A percentile compares a stretch with the other conserved stretches of the same genome.
Evolutionary conservation across 2,888 invertebrate species (phyloP).

Genomic region (Synanthedon myopaeformis): DNA sequence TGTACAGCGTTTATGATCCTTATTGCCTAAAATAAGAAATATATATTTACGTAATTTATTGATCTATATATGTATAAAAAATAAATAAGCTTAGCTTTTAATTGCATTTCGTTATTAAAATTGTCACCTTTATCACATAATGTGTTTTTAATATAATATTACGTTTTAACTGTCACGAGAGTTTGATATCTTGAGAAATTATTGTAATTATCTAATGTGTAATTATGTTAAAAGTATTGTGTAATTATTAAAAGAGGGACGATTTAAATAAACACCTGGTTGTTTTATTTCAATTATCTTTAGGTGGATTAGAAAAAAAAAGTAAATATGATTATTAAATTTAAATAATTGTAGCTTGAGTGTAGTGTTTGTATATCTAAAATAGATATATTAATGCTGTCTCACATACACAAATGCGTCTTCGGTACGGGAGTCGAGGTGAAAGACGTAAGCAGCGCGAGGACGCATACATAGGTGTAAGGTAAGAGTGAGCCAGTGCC

Average conservation of each 20-base stretch:
- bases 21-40: conserved; percentile 47
- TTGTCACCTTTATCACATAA: conserved; percentile 42
- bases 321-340: too few species aligned
- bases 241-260: conserved; percentile 69
- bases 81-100: conserved; percentile 50
- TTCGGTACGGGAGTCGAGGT: too few species aligned
- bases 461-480: too few species aligned
- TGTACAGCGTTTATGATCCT: conserved; percentile 53
- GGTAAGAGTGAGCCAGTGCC: too few species aligned
- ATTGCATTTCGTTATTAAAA: conserved; percentile 60
- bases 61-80: conserved; percentile 42
- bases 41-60: conserved; percentile 67
- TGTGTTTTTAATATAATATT: conserved; percentile 47
- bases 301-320: too few species aligned
- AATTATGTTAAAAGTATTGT: conserved; percentile 70
- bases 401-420: too few species aligned
- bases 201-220: conserved; percentile 62
- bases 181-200: conserved; percentile 66
- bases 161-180: conserved; percentile 57
- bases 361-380: too few species aligned
- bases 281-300: too few species aligned
- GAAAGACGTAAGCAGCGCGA: too few species aligned
- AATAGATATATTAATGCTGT: too few species aligned
- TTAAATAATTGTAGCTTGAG: too few species aligned
- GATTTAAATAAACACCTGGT: conserved; percentile 38